A percentile compares a stretch with the other conserved stretches of the same genome.
Conservation (phyloP, 2,888 invertebrate genomes). For the Chrysotoxum bicinctum region DNA sequence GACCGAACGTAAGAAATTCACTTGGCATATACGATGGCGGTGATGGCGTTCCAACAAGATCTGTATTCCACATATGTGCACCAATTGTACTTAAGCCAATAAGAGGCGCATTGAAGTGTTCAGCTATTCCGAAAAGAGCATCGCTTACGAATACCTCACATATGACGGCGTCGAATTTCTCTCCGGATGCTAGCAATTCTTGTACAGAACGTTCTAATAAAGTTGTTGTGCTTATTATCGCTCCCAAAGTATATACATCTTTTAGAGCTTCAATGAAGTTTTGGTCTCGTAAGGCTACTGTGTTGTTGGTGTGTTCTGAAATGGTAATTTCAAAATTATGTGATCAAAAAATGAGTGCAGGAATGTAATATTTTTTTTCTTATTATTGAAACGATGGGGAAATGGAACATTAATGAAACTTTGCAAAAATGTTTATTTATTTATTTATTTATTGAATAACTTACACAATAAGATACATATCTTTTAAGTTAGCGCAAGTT, state of each 20-base stretch:
- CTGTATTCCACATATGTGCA: constrained; percentile 78
- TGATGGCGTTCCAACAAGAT: constrained; percentile 78
- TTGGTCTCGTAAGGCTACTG: not conserved
- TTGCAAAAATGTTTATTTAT: too few relatives aligned
- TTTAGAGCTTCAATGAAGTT: not conserved
- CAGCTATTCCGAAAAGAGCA: constrained; percentile 79
- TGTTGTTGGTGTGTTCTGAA: not conserved
- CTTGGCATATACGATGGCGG: constrained; percentile 79
- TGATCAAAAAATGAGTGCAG: too few relatives aligned
- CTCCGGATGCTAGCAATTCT: constrained; percentile 77
- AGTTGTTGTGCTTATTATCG: constrained; percentile 74
- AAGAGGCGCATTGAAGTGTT: constrained; percentile 79
- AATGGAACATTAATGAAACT: too few relatives aligned
- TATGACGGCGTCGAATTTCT: constrained; percentile 80
- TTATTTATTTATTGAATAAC: too few relatives aligned
- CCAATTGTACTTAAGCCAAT: constrained; percentile 78
- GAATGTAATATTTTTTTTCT: too few relatives aligned
- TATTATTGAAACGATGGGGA: too few relatives aligned
- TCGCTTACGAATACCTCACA: constrained; percentile 80
- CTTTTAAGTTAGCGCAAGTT: too few relatives aligned
- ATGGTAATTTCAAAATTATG: not conserved
- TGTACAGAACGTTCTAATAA: constrained; percentile 75
- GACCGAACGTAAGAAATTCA: constrained; percentile 73
- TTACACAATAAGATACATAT: too few relatives aligned
- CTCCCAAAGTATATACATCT: constrained; percentile 74